A percentile compares a stretch with the other conserved stretches of the same genome.
Conservation (phyloP, 2,888 invertebrate species). For the Rhorus exstirpatorius region DNA sequence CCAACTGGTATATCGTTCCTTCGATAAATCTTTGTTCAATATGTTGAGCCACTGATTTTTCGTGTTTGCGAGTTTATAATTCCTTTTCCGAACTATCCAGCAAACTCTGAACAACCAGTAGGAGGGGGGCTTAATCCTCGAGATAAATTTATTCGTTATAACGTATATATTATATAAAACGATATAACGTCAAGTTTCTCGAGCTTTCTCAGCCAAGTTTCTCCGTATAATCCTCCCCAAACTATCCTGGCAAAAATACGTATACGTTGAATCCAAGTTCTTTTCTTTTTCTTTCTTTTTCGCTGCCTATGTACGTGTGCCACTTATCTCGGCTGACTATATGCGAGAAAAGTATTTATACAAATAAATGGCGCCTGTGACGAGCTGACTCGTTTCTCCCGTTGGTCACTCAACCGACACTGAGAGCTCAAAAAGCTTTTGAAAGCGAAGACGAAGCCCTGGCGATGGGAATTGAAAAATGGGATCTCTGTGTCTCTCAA, state of each 20-base stretch:
- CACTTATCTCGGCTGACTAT: neutral
- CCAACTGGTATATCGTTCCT: neutral
- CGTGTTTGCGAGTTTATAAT: constrained; percentile 58
- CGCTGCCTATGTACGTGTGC: too few relatives aligned
- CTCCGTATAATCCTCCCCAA: constrained; percentile 19
- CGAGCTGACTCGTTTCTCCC: constrained; percentile 11
- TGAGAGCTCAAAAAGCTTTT: too few relatives aligned
- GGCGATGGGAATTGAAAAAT: too few relatives aligned
- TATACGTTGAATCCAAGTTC: neutral
- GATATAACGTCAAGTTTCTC: constrained; percentile 47
- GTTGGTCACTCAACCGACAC: constrained; percentile 33
- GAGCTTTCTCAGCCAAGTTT: constrained; percentile 41
- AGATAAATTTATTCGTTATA: constrained; percentile 48
- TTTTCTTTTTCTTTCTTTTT: neutral
- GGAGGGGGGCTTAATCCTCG: too few relatives aligned
- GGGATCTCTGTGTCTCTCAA: neutral
- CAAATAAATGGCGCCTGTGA: too few relatives aligned
- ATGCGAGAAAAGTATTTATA: constrained; percentile 34
- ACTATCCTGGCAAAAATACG: neutral
- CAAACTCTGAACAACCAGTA: neutral
- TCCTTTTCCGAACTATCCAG: constrained; percentile 6
- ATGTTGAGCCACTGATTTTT: constrained; percentile 15
- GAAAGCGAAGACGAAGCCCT: constrained; percentile 6
- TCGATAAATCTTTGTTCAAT: constrained; percentile 31
- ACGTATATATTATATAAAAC: constrained; percentile 9